These are phyloP conservation scores for Neostethus bicornis DNA, from an alignment of 2,797 vertebrate species.

Conservation along the genomic window DNA sequence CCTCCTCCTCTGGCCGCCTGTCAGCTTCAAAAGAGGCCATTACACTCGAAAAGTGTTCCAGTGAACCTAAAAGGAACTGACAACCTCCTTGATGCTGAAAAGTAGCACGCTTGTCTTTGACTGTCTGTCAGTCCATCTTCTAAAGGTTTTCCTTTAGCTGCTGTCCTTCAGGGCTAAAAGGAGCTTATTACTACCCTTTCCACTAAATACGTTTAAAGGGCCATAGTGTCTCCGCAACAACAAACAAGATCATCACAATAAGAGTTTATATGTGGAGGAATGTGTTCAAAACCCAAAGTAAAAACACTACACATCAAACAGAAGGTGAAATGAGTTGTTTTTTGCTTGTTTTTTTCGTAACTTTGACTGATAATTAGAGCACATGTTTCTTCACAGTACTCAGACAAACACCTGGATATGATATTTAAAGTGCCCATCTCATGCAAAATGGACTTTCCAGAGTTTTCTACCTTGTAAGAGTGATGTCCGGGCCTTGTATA, in stretches of 20 bases:
- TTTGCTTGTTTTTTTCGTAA: too few species aligned
- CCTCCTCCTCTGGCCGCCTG: conserved; percentile 45
- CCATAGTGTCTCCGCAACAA: conserved; percentile 7
- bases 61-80: conserved; percentile 50
- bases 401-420: too few species aligned
- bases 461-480: too few species aligned
- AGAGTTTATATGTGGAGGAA: too few species aligned
- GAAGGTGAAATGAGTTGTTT: too few species aligned
- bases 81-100: conserved; percentile 51
- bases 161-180: conserved; percentile 28
- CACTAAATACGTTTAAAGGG: conserved; percentile 18
- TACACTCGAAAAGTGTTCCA: conserved; percentile 34
- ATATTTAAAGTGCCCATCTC: too few species aligned
- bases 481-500: too few species aligned
- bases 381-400: too few species aligned
- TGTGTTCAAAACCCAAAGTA: too few species aligned
- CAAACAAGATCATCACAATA: conserved; percentile 17
- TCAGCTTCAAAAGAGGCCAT: conserved; percentile 49
- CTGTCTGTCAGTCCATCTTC: conserved; percentile 35
- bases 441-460: too few species aligned
- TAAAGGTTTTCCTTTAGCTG: conserved; percentile 21
- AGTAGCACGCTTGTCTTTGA: conserved; percentile 52
- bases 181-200: conserved; percentile 37
- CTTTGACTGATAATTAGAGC: too few species aligned
- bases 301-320: too few species aligned